These are phyloP conservation scores for Aplysia californica DNA, from an alignment of 1,140 invertebrate species.

Conservation along the genomic window DNA sequence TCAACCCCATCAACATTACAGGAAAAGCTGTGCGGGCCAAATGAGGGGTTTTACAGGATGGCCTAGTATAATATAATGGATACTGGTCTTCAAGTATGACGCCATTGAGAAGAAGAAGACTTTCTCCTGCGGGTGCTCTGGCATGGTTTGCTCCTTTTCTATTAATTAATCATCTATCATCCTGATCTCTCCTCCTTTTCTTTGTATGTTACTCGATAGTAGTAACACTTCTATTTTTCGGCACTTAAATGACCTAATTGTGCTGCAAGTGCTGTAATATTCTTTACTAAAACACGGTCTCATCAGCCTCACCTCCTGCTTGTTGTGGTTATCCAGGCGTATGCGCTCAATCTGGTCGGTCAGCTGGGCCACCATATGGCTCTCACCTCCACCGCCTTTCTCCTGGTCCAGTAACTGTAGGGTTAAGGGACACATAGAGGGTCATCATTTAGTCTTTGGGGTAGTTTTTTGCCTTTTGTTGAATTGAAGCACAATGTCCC, in stretches of 20 bases:
- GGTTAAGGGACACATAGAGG: no score
- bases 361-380: slow-evolving; percentile 38
- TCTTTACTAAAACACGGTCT: no score
- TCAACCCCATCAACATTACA: no score
- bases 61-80: no score
- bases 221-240: neutral
- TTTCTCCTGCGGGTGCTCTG: neutral
- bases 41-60: no score
- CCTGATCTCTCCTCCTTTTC: neutral
- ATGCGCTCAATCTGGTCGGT: slow-evolving; percentile 45
- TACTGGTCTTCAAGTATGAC: no score
- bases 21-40: no score
- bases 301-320: slow-evolving; percentile 45
- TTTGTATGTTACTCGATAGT: neutral
- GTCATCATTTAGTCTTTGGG: no score
- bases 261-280: neutral
- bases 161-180: no score
- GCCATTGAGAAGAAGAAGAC: no score
- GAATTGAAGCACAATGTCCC: no score
- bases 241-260: neutral
- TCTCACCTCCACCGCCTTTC: slow-evolving; percentile 27
- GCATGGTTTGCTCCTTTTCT: neutral
- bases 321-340: slow-evolving; percentile 55
- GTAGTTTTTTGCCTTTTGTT: no score
- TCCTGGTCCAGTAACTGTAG: slow-evolving; percentile 21